Evolutionary conservation across 2,797 vertebrate genomes (phyloP), one percentile per base, ranked within the genome.

Genomic region (Microchirus variegatus): DNA sequence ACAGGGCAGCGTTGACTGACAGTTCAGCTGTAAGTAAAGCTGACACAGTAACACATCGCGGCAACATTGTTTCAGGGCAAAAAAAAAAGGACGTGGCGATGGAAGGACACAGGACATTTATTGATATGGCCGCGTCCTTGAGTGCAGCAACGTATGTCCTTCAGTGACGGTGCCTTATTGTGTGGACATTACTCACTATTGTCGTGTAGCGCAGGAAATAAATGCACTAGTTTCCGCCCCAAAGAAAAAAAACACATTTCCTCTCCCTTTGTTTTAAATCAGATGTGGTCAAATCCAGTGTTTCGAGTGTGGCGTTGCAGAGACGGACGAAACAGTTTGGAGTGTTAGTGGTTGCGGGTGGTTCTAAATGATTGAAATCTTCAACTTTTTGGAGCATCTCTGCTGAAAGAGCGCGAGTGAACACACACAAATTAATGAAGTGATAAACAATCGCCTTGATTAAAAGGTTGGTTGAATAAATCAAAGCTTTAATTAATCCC

Each of bases 151-250:
- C 77, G 73, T 78, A 81, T 74, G 86, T 90, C 88, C 85, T 89
- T 90, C 75, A 75, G 80, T 89, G 87, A 86, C 87, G 86, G 76
- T 62, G 73, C 69, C 81, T 90, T 87, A 88, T 86, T 89, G 84
- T 63, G 55, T 77, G 68, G 70, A 85, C 86, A 92, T 92, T 88
- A 89, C 91, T 93, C 91, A 91, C 84, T 60, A 82, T 78, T 89
- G 79, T 83, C 88, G 88, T 74, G 80, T 81, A 85, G 81, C 75
- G 72, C 62, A 75, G 80, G 41, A 83, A 86, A 90, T 83, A 89
- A 83, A 84, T 81, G 80, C 54, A 81, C 61, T 58, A 12, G 63
- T 64, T 73, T 81, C 70, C 77, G 74, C 72, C 22, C 22, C n/a
- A n/a, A n/a, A n/a, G n/a, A n/a, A n/a, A 2, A 70, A 49, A 73